Base-by-base conservation (phyloP, 2,113 vertebrate species). In the Nymphicus hollandicus region DNA sequence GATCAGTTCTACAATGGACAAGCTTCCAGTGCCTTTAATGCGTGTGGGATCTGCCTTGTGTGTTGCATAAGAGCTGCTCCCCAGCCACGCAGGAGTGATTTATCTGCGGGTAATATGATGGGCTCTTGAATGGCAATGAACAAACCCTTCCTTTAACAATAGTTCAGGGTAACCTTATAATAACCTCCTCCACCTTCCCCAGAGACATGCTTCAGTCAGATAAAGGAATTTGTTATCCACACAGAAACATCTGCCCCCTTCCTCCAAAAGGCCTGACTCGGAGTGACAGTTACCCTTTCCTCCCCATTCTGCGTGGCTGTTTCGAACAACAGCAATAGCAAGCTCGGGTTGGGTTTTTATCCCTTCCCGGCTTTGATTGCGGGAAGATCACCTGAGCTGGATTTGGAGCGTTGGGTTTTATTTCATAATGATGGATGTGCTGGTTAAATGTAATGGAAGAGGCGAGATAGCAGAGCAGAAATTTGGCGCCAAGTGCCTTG, bases 381-480 rank as follows among this genome's bases (percentile, higher is more conserved):
- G 2, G 23, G 19, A 52, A 20, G 44, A 78, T 94, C 91, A 88
- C 94, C 68, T 71, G 93, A 61, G 63, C 70, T 43, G 83, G 83
- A 14, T 17, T 17, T 39, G 58, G 16, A 63, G 79, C 7, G 6
- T 7, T 47, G 94, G 92, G 5, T 81, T 91, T 41, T 71, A 27
- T 91, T 91, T 78, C 60, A 23, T 13, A 20, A 6, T 46, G 93
- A 83, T 71, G 89, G 82, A 71, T 74, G 69, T 15, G 53, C 65
- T 35, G 87, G 82, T 66, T 63, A 24, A 86, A 4, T 2, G 89
- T 80, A 64, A 91, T 66, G 85, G 93, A 73, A 96, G 95, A 72
- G 88, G 89, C 72, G 7, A 92, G 94, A 81, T 71, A 85, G 90
- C 86, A 58, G 89, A 69, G 94, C 93, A 93, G 97, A 91, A 96